phyloP scores from a whole-genome alignment of 2,797 vertebrate genomes.

The Perdix hodgsoniae region DNA sequence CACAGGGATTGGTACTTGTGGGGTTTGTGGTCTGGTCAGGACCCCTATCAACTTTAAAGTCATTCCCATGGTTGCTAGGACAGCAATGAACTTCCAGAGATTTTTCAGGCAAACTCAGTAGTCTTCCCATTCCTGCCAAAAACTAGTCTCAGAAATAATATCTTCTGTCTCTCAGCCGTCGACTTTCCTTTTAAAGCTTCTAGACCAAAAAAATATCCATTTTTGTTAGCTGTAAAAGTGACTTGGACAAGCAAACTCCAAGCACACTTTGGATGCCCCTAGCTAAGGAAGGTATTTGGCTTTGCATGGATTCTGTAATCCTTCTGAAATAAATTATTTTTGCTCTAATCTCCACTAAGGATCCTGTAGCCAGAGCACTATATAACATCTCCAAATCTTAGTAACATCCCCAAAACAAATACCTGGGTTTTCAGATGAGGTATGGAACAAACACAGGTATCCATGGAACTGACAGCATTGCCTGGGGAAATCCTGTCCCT shows the following conservation, averaged over 20 bases:
- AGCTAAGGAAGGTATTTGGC: neutral
- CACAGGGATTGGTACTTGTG: neutral
- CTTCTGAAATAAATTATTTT: constrained; percentile 37
- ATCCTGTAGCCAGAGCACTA: neutral
- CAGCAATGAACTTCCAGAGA: neutral
- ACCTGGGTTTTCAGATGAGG: neutral
- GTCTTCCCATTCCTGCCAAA: constrained; percentile 47
- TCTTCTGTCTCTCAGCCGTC: constrained; percentile 51
- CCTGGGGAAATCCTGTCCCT: neutral
- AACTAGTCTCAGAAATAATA: constrained; percentile 41
- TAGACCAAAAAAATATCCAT: constrained; percentile 31
- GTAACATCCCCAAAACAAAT: neutral
- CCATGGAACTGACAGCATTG: neutral
- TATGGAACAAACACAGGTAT: neutral
- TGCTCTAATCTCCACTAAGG: neutral
- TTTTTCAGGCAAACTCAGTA: constrained; percentile 57
- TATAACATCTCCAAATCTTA: neutral
- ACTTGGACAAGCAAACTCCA: constrained; percentile 1
- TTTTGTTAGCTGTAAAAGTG: constrained; percentile 11
- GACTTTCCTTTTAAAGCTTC: constrained; percentile 34
- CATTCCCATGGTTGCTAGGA: constrained; percentile 51
- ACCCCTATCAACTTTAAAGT: constrained; percentile 49
- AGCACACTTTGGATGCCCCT: neutral
- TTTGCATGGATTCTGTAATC: constrained; percentile 9
- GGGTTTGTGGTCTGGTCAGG: constrained; percentile 64